Conservation (phyloP, 1,140 invertebrate species). For the Heliconius congener region DNA sequence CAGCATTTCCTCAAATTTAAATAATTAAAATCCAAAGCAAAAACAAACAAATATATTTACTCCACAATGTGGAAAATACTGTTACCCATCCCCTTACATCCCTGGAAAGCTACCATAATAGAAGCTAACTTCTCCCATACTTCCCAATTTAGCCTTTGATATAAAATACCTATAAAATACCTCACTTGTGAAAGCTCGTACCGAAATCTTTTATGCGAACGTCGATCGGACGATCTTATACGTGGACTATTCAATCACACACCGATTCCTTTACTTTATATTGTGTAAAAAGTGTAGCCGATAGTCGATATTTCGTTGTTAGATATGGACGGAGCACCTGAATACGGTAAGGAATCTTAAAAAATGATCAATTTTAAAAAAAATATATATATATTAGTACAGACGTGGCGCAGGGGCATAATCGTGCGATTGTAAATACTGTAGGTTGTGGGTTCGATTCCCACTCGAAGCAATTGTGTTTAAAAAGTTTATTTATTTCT, state of each 20-base stretch:
- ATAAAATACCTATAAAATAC: conserved; percentile 15
- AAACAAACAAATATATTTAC: neutral
- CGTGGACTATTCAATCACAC: conserved; percentile 8
- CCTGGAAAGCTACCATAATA: neutral
- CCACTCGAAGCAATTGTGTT: no score
- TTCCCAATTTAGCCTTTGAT: conserved; percentile 8
- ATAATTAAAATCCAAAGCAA: neutral
- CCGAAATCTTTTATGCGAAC: conserved; percentile 3
- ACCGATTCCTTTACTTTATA: conserved; percentile 5
- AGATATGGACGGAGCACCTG: neutral
- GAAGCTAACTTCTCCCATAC: conserved; percentile 3
- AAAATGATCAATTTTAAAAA: neutral
- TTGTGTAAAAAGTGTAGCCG: neutral
- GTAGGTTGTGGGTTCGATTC: no score
- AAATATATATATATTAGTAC: neutral
- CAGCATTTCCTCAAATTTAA: no score
- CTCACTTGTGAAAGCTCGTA: neutral
- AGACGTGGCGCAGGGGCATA: no score
- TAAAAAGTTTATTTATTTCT: no score
- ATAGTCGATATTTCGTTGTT: conserved; percentile 7
- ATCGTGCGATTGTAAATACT: no score
- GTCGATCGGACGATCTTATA: conserved; percentile 12
- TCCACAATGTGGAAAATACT: neutral
- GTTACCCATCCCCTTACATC: neutral
- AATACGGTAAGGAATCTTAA: neutral